phyloP scores from a whole-genome alignment of 2,888 invertebrate species.

The Aphidoletes aphidimyza region DNA sequence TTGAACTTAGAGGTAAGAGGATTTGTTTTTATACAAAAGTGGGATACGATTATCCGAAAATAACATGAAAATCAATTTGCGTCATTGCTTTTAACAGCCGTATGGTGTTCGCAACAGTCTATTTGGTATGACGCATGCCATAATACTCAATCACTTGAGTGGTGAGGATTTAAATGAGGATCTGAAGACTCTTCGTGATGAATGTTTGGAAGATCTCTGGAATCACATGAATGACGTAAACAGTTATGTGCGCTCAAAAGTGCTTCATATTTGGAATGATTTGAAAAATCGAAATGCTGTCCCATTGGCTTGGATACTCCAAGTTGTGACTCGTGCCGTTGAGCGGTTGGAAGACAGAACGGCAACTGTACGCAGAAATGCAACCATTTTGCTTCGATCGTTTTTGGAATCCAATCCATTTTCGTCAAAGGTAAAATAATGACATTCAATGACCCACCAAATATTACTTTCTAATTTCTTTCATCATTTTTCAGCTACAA shows the following conservation, averaged over 20 bases:
- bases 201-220: constrained; percentile 80
- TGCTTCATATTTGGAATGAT: constrained; percentile 82
- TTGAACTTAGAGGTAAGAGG: constrained; percentile 60
- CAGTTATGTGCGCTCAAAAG: constrained; percentile 87
- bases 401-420: constrained; percentile 89
- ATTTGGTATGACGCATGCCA: constrained; percentile 83
- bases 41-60: neutral
- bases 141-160: constrained; percentile 78
- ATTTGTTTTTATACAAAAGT: neutral
- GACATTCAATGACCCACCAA: neutral
- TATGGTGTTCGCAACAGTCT: constrained; percentile 82
- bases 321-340: constrained; percentile 74
- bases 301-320: constrained; percentile 76
- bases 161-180: constrained; percentile 78
- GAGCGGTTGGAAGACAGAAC: constrained; percentile 85
- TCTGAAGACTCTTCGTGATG: constrained; percentile 76
- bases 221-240: constrained; percentile 87
- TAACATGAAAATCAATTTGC: neutral
- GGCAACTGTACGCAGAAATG: constrained; percentile 84
- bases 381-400: constrained; percentile 70
- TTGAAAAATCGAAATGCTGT: constrained; percentile 83
- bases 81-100: constrained; percentile 62
- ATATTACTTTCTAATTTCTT: neutral
- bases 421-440: constrained; percentile 74
- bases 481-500: constrained; percentile 58